Conservation (phyloP, 1,140 invertebrate species). For the Himalopsyche phryganea region DNA sequence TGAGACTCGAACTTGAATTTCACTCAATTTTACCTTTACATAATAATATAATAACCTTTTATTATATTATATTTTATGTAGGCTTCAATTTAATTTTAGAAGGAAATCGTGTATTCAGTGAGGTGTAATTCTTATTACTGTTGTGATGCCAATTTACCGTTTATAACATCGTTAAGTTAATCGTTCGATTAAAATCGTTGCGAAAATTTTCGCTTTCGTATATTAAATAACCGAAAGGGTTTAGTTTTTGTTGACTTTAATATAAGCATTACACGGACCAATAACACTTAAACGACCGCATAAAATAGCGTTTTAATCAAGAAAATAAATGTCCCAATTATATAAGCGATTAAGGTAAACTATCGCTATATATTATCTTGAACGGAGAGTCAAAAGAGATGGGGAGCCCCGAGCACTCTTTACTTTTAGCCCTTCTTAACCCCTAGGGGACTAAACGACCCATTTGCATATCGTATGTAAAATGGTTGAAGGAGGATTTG, state of each 20-base stretch:
- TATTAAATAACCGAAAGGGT: not conserved
- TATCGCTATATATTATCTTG: conserved; percentile 32
- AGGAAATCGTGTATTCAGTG: too few species aligned
- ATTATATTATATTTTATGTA: too few species aligned
- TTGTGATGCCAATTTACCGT: too few species aligned
- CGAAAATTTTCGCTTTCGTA: too few species aligned
- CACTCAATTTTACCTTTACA: too few species aligned
- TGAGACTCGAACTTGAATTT: too few species aligned
- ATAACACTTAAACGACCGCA: conserved; percentile 7
- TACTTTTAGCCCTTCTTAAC: conserved; percentile 23
- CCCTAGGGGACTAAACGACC: conserved; percentile 22
- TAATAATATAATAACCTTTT: too few species aligned
- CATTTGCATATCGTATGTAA: conserved; percentile 35
- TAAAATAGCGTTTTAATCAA: conserved; percentile 31
- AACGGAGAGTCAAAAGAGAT: conserved; percentile 16
- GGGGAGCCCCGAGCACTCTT: conserved; percentile 26
- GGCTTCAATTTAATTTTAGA: too few species aligned
- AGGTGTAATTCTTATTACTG: too few species aligned
- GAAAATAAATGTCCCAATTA: conserved; percentile 33
- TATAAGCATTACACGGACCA: not conserved
- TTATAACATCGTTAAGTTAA: too few species aligned
- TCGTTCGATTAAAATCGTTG: too few species aligned
- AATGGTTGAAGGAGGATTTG: conserved; percentile 32
- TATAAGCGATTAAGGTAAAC: conserved; percentile 30
- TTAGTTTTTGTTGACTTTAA: not conserved